Conservation (phyloP, 2,113 vertebrate species). For the Macquaria australasica region DNA sequence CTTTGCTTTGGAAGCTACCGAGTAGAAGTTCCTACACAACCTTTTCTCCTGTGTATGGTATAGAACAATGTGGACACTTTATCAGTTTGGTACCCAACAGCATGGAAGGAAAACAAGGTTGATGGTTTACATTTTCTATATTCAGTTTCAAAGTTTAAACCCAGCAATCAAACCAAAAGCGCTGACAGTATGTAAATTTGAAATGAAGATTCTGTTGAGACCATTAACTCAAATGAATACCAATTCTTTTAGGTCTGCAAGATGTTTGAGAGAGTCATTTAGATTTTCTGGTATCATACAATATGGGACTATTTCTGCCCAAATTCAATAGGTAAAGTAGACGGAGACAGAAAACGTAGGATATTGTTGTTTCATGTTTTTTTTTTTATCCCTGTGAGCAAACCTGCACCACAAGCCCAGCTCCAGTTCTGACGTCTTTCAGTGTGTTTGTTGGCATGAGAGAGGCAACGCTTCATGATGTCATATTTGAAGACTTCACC, state of each 20-base stretch:
- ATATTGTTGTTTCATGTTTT: background rate
- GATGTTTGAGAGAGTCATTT: background rate
- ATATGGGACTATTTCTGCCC: too few relatives aligned
- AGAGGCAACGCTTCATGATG: conserved; percentile 14
- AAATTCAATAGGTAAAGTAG: background rate
- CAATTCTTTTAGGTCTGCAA: background rate
- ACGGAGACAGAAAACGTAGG: background rate
- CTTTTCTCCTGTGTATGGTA: background rate
- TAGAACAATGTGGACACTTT: background rate
- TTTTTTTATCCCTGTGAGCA: background rate
- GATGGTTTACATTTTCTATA: background rate
- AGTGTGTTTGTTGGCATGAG: conserved; percentile 11
- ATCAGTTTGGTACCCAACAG: background rate
- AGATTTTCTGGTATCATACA: background rate
- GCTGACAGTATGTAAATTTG: background rate
- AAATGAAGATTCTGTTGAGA: background rate
- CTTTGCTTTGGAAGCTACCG: background rate
- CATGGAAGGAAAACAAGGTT: background rate
- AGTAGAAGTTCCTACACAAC: too few relatives aligned
- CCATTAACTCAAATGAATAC: background rate
- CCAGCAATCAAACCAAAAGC: background rate
- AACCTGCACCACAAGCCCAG: background rate
- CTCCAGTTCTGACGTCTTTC: background rate
- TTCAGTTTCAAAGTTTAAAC: background rate
- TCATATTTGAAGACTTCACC: conserved; percentile 22